Evolutionary conservation across 1,140 invertebrate genomes (phyloP).

Genomic region (Meteorus sp.): DNA sequence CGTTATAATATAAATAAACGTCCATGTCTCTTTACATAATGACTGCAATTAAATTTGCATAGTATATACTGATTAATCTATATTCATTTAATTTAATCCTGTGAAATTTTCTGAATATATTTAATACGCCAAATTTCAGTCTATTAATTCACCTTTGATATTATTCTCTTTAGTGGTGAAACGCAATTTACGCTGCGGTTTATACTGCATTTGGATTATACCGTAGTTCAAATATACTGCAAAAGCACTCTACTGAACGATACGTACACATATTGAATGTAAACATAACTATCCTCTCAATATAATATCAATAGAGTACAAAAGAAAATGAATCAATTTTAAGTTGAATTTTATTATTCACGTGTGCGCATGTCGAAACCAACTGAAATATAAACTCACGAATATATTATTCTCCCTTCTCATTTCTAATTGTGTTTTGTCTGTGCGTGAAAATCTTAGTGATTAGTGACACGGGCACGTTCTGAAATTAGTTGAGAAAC

Average conservation of each 20-base stretch:
- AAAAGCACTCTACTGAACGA: too few species aligned
- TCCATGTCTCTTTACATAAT: background rate
- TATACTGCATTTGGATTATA: too few species aligned
- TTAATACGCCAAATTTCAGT: too few species aligned
- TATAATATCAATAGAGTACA: too few species aligned
- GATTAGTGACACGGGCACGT: constrained; percentile 38
- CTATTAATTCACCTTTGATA: too few species aligned
- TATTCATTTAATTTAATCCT: background rate
- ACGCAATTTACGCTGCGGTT: too few species aligned
- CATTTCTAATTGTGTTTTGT: constrained; percentile 36
- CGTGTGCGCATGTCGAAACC: constrained; percentile 12
- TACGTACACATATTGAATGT: too few species aligned
- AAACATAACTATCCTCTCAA: too few species aligned
- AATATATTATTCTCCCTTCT: background rate
- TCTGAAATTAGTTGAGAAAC: constrained; percentile 12
- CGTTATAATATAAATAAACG: background rate
- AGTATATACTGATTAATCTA: background rate
- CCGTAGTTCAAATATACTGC: too few species aligned
- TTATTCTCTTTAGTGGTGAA: too few species aligned
- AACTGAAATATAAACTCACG: background rate
- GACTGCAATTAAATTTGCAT: background rate
- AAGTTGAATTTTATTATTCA: constrained; percentile 20
- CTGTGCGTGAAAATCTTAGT: constrained; percentile 29
- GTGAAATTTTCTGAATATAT: too few species aligned
- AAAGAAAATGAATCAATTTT: background rate